A percentile compares a stretch with the other conserved stretches of the same genome.
Evolutionary conservation across 2,797 vertebrate species (phyloP).

Genomic region (Delichon dasypus): DNA sequence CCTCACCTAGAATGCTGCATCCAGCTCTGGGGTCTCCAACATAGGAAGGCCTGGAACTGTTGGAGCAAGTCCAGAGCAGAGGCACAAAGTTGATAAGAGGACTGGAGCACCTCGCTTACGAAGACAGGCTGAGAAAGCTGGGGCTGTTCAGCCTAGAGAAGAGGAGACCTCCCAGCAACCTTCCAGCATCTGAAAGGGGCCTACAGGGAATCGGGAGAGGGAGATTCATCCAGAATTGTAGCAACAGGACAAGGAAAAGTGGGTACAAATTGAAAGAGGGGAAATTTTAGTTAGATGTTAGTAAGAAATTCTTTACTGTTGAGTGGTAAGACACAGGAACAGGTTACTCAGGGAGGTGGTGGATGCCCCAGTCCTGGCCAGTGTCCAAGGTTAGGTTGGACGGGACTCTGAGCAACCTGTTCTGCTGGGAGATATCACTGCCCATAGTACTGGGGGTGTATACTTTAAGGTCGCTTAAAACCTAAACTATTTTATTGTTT

Average conservation of each 20-base stretch:
- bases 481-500: background rate
- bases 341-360: background rate
- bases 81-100: too few relatives aligned
- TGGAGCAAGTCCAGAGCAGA: background rate
- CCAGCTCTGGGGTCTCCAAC: background rate
- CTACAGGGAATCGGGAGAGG: background rate
- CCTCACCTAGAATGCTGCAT: background rate
- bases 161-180: background rate
- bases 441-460: too few relatives aligned
- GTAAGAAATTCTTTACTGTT: background rate
- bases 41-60: background rate
- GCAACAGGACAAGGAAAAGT: background rate
- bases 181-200: background rate
- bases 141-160: background rate
- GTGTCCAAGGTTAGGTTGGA: background rate
- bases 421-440: background rate
- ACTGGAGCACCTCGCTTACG: fast-evolving
- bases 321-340: background rate
- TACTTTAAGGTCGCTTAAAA: background rate
- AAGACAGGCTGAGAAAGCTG: background rate
- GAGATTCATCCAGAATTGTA: background rate
- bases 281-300: background rate
- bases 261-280: background rate
- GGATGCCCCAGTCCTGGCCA: too few relatives aligned
- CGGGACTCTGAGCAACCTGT: background rate